phyloP scores from a whole-genome alignment of 2,888 invertebrate genomes.

The Lycia hirtaria region DNA sequence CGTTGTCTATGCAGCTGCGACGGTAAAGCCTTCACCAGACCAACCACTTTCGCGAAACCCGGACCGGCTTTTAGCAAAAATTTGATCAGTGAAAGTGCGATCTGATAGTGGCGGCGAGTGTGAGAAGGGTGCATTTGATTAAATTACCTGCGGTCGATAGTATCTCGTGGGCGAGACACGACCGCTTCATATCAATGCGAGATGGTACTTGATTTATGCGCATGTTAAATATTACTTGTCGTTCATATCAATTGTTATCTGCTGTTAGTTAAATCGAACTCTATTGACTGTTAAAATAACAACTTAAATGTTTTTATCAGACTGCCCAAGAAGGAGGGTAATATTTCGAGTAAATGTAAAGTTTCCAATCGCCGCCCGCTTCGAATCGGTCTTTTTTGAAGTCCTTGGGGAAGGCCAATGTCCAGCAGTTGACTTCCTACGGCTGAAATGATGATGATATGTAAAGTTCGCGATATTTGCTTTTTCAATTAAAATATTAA shows the following conservation, averaged over 20 bases:
- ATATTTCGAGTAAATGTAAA: too few relatives aligned
- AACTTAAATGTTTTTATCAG: neutral
- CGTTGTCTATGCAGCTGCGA: constrained; percentile 54
- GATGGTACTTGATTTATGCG: constrained; percentile 9
- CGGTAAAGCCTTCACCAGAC: constrained; percentile 60
- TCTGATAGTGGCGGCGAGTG: constrained; percentile 55
- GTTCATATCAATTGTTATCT: neutral
- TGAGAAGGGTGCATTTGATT: constrained; percentile 64
- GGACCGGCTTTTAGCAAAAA: constrained; percentile 84
- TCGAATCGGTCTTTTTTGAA: too few relatives aligned
- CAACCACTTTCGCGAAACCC: constrained; percentile 80
- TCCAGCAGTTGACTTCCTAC: too few relatives aligned
- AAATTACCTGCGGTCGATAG: constrained; percentile 38
- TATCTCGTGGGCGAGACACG: constrained; percentile 26
- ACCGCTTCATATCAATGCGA: constrained; percentile 19
- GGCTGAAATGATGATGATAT: too few relatives aligned
- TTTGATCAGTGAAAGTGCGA: constrained; percentile 83
- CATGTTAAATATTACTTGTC: constrained; percentile 4
- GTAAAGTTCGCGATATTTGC: too few relatives aligned
- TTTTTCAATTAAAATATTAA: too few relatives aligned
- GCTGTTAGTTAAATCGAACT: neutral
- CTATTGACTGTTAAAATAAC: neutral
- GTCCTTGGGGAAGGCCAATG: too few relatives aligned
- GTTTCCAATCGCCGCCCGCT: too few relatives aligned
- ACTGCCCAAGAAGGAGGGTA: too few relatives aligned